Conservation (phyloP, 2,888 invertebrate genomes). For the Netelia melanura region DNA sequence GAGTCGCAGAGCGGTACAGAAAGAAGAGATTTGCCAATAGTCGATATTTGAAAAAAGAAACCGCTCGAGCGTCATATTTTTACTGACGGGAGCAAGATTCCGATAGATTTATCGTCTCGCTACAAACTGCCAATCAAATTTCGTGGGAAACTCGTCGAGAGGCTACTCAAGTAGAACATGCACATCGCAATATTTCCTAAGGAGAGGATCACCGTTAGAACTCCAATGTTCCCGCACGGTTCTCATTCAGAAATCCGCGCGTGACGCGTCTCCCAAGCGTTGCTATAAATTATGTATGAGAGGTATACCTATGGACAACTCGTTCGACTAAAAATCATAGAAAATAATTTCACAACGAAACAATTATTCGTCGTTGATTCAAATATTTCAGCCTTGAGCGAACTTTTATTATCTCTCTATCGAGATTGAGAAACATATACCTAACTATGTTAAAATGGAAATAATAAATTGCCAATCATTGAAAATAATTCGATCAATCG, state of each 20-base stretch:
- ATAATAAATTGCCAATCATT: too few relatives aligned
- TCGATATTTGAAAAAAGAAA: slow-evolving; percentile 11
- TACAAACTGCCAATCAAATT: slow-evolving; percentile 8
- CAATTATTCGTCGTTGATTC: neutral
- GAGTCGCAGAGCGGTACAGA: neutral
- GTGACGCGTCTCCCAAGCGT: neutral
- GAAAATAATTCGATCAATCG: too few relatives aligned
- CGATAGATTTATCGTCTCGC: neutral
- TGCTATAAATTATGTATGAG: neutral
- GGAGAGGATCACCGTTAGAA: slow-evolving; percentile 69
- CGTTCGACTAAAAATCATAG: neutral
- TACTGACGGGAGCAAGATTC: neutral
- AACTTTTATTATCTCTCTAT: neutral
- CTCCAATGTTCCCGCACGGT: slow-evolving; percentile 59
- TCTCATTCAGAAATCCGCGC: slow-evolving; percentile 13
- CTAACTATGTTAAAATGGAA: too few relatives aligned
- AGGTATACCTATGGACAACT: neutral
- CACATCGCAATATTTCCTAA: slow-evolving; percentile 36
- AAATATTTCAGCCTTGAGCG: too few relatives aligned
- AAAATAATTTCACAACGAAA: neutral
- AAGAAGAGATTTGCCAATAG: slow-evolving; percentile 23
- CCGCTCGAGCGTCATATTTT: neutral
- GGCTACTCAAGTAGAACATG: slow-evolving; percentile 1
- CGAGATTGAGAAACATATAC: neutral
- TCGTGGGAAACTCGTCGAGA: slow-evolving; percentile 4